Evolutionary conservation across 2,113 vertebrate genomes (phyloP).

Genomic region (Myiopsitta monachus): DNA sequence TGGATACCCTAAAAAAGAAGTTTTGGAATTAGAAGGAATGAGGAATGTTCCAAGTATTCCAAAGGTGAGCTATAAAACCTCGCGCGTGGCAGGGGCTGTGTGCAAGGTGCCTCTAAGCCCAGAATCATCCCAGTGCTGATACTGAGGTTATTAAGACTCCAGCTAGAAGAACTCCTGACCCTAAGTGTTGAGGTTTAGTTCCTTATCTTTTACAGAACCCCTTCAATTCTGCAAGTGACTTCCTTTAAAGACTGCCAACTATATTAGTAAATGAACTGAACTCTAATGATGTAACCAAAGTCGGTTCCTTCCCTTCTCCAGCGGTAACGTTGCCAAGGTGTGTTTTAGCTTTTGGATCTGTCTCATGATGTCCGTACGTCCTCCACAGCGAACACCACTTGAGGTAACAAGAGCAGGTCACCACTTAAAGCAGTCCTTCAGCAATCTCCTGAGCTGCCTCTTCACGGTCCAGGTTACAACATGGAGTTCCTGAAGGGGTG

Average conservation of each 20-base stretch:
- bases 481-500: constrained; percentile 35
- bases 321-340: constrained; percentile 24
- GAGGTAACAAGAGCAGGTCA: constrained; percentile 84
- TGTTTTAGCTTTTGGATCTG: constrained; percentile 31
- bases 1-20: constrained; percentile 55
- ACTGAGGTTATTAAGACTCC: constrained; percentile 55
- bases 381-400: constrained; percentile 84
- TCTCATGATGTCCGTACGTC: constrained; percentile 40
- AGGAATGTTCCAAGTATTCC: constrained; percentile 77
- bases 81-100: constrained; percentile 24
- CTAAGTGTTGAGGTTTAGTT: background rate
- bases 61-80: constrained; percentile 50
- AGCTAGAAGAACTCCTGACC: constrained; percentile 52
- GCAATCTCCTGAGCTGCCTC: constrained; percentile 71
- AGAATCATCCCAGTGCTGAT: background rate
- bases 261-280: constrained; percentile 71
- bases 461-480: constrained; percentile 46
- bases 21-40: constrained; percentile 59
- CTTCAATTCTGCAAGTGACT: constrained; percentile 61
- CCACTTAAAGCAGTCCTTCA: constrained; percentile 72
- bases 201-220: background rate
- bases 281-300: constrained; percentile 67
- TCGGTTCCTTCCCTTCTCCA: constrained; percentile 57
- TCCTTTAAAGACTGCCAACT: constrained; percentile 68
- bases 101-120: constrained; percentile 45